Base-by-base conservation (phyloP, 2,888 invertebrate genomes). In the Machimus rusticus region DNA sequence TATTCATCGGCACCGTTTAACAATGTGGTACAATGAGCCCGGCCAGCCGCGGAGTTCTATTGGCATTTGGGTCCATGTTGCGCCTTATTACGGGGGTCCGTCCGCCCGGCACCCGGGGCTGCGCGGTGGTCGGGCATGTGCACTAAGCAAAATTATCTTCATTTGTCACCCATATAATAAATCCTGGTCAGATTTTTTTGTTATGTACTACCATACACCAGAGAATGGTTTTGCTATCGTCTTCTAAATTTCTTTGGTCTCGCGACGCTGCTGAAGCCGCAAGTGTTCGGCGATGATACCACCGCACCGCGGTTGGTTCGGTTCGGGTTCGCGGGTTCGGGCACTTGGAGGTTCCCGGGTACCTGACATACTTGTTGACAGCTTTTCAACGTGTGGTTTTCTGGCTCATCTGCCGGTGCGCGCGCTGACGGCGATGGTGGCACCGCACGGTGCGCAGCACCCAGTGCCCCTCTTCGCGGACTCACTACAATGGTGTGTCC, bases 1-100 rank as follows among this genome's bases (percentile, higher is more conserved):
- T 88, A 88, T 88, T 88, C 87, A 88, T 87, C 86, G 88, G 87
- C 88, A 87, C 87, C 74, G 88, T 43, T 88, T 55, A 85, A 88
- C 85, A 88, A 88, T 88, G 84, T 51, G 78, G 78, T 37, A 82
- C 86, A 86, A 81, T 39, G 82, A 78, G 82, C 74, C 23, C 23
- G 46, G 34, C 31, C 34, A 16, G 51, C n/a, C 74, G 46, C 87
- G 19, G 37, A 78, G 51, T 82, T 51, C 81, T 82, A 87, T 37
- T 74, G 82, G 37, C 87, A 87, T 74, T 39, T 76, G 14, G 46
- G 37, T 2, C 51, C 31, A 28, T 55, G 76, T 74, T 43, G 86
- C 86, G 19, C 37, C 81, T 39, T 81, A 74, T 66, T 79, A 55
- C 39, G 39, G 12, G 39, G 39, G 12, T 43, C 66, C 23, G 12